Percentiles rank a stretch among this genome's conserved stretches.
Evolutionary conservation across 2,888 invertebrate genomes (phyloP).

Genomic region (Tachystola acroxantha): DNA sequence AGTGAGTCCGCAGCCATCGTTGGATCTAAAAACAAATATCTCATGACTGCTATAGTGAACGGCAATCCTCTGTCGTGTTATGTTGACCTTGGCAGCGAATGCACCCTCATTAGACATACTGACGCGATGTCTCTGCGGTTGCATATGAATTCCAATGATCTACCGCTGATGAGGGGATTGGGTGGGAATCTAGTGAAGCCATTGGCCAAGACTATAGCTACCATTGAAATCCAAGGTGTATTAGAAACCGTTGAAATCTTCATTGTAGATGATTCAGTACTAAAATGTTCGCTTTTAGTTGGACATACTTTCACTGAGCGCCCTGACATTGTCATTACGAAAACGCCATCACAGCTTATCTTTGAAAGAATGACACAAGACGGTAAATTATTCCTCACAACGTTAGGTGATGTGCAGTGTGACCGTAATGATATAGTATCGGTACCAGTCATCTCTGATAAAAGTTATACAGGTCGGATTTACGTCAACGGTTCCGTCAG

Average conservation of each 20-base stretch:
- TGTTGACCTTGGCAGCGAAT: too few species aligned
- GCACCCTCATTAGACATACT: conserved; percentile 2
- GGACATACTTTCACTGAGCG: too few species aligned
- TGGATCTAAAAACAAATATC: not conserved
- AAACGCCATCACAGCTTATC: too few species aligned
- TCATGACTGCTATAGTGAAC: not conserved
- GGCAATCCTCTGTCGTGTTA: not conserved
- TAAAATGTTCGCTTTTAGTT: not conserved
- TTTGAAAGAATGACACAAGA: too few species aligned
- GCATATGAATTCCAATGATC: not conserved
- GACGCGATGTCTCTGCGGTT: conserved; percentile 1
- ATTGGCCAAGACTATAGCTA: not conserved
- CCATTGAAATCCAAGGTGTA: conserved; percentile 1
- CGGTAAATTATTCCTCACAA: too few species aligned
- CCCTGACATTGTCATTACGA: too few species aligned
- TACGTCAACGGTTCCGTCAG: too few species aligned
- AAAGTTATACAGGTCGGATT: too few species aligned
- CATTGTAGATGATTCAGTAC: conserved; percentile 3
- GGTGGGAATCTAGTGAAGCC: not conserved
- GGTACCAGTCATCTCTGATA: too few species aligned
- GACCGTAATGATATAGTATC: too few species aligned
- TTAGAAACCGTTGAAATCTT: conserved; percentile 5
- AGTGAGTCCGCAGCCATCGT: too few species aligned
- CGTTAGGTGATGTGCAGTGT: too few species aligned
- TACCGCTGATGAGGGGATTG: conserved; percentile 4